Evolutionary conservation across 1,140 invertebrate species (phyloP).

Genomic region (Drosophila pseudoobscura): DNA sequence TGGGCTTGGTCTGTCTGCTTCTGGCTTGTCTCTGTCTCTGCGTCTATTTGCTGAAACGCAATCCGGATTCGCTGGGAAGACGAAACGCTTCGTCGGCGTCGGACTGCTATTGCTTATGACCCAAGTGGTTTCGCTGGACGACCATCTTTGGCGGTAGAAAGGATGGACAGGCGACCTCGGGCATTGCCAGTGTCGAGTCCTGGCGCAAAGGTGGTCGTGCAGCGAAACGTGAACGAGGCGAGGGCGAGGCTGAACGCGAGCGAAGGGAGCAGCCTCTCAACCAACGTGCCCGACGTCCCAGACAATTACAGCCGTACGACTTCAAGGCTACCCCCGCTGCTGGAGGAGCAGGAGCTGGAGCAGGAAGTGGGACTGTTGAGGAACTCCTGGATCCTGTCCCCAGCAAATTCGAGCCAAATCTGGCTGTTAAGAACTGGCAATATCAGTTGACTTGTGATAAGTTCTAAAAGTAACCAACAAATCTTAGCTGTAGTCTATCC

Average conservation of each 20-base stretch:
- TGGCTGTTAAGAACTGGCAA: slow-evolving; percentile 82
- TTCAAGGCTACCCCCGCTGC: slow-evolving; percentile 42
- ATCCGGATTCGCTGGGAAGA: slow-evolving; percentile 41
- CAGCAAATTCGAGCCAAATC: slow-evolving; percentile 68
- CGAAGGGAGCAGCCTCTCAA: slow-evolving; percentile 36
- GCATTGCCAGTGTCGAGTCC: slow-evolving; percentile 72
- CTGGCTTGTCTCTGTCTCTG: slow-evolving; percentile 72
- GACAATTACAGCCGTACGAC: slow-evolving; percentile 71
- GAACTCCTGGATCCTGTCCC: slow-evolving; percentile 66
- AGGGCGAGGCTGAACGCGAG: slow-evolving; percentile 20
- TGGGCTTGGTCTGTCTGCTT: slow-evolving; percentile 69
- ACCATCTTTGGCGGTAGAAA: slow-evolving; percentile 64
- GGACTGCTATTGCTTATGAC: slow-evolving; percentile 76
- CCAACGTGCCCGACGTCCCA: slow-evolving; percentile 51
- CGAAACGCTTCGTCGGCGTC: slow-evolving; percentile 34
- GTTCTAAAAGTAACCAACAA: slow-evolving; percentile 66
- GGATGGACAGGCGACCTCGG: slow-evolving; percentile 45
- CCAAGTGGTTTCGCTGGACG: slow-evolving; percentile 80
- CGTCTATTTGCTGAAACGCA: slow-evolving; percentile 70
- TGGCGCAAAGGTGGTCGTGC: slow-evolving; percentile 79
- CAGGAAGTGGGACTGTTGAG: slow-evolving; percentile 52
- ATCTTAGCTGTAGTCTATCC: slow-evolving; percentile 13
- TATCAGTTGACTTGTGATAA: slow-evolving; percentile 83
- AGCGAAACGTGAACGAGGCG: slow-evolving; percentile 57
- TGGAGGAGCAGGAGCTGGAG: slow-evolving; percentile 48